phyloP scores from a whole-genome alignment of 2,888 invertebrate genomes.

The Scelioninae gen. 2 region DNA sequence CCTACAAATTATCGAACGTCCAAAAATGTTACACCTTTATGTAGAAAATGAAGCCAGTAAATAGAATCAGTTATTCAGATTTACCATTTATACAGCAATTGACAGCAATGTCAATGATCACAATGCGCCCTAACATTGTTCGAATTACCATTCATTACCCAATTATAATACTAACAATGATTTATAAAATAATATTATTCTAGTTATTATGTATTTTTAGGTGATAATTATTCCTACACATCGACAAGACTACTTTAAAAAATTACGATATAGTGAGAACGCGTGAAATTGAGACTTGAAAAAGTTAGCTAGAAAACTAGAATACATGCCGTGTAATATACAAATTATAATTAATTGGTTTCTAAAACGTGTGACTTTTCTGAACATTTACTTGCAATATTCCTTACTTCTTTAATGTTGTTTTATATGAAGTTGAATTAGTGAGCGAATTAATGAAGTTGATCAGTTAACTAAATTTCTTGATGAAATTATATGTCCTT shows the following conservation, averaged over 20 bases:
- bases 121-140: constrained; percentile 16
- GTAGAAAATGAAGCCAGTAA: constrained; percentile 44
- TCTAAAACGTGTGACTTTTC: too few relatives aligned
- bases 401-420: too few relatives aligned
- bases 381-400: too few relatives aligned
- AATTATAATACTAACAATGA: constrained; percentile 25
- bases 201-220: constrained; percentile 14
- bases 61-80: constrained; percentile 15
- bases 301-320: too few relatives aligned
- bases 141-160: constrained; percentile 5
- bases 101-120: constrained; percentile 35
- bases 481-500: too few relatives aligned
- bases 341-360: too few relatives aligned
- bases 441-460: too few relatives aligned
- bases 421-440: too few relatives aligned
- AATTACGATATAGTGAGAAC: too few relatives aligned
- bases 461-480: too few relatives aligned
- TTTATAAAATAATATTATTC: constrained; percentile 6
- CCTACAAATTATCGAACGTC: constrained; percentile 13
- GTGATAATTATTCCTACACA: constrained; percentile 16
- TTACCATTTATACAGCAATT: constrained; percentile 36
- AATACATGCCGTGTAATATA: too few relatives aligned
- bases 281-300: too few relatives aligned
- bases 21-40: constrained; percentile 31
- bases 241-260: neutral